Evolutionary conservation across 2,888 invertebrate genomes (phyloP), one percentile per base, ranked within the genome.

Genomic region (Phortica magna): DNA sequence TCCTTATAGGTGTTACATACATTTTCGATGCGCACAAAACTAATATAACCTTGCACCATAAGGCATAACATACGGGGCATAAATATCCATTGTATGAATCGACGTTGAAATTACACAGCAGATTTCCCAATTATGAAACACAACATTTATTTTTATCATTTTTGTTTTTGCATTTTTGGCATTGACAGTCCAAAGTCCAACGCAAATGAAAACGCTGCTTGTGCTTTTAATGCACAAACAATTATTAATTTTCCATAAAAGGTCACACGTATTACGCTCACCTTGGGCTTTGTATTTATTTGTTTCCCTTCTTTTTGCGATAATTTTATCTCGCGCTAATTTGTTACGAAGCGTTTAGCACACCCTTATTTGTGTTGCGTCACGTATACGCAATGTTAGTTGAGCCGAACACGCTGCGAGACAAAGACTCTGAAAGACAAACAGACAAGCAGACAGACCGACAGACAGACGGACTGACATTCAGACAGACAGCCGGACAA

Each of bases 301-400:
- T 85, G 82, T 80, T 81, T 48, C 3, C 22, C 17, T 42, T 41
- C 17, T 67, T 67, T 67, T 6, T 22, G 39, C 64, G 39, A 31
- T 64, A 22, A 17, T 67, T 67, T 17, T 42, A n/a, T 67, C 31
- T 31, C 9, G 9, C 39, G 82, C 83, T 84, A 88, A 88, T 87
- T 85, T 82, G 82, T 79, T 84, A 86, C 80, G 76, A 78, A 84
- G 80, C 80, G 83, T 79, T 68, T 59, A 31, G 31, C 31, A 10
- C 39, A 64, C 85, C 87, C 76, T 75, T 64, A 76, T 71, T 73
- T 73, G 73, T 68, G 67, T 77, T 74, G 78, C 84, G 82, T 87
- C 88, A 85, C 88, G 88, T 85, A 83, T 88, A 87, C 86, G 86
- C 84, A 88, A 83, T 84, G 89, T 86, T 88, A 87, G 86, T 82